A percentile compares a stretch with the other conserved stretches of the same genome.
Evolutionary conservation across 2,113 vertebrate species (phyloP).

Genomic region (Clarias magur): DNA sequence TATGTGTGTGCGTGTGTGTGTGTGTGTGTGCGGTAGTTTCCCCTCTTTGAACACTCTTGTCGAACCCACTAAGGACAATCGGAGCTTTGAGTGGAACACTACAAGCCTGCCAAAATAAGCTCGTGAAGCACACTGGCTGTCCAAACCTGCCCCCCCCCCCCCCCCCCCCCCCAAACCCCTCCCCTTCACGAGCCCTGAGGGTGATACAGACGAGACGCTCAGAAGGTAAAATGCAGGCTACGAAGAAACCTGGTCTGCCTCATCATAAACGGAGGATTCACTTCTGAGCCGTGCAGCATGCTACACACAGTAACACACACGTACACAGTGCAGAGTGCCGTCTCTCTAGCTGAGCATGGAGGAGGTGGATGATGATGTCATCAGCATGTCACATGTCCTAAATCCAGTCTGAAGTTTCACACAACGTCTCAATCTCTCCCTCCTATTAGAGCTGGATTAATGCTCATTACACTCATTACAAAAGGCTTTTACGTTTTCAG

Average conservation of each 20-base stretch:
- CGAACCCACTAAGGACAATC: conserved; percentile 43
- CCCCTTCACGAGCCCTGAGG: conserved; percentile 27
- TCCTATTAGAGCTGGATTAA: conserved; percentile 52
- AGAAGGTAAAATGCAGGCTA: background rate
- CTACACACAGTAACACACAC: background rate
- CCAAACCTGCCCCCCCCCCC: conserved; percentile 17
- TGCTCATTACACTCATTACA: conserved; percentile 48
- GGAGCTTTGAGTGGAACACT: conserved; percentile 45
- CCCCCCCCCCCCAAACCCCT: background rate
- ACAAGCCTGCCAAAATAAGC: conserved; percentile 53
- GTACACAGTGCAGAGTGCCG: background rate
- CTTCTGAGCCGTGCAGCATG: background rate
- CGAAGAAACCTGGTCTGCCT: background rate
- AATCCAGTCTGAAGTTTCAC: conserved; percentile 10
- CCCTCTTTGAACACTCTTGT: conserved; percentile 46
- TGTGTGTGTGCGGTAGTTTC: conserved; percentile 26
- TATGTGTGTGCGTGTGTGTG: conserved; percentile 28
- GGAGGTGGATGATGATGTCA: conserved; percentile 37
- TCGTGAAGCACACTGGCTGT: conserved; percentile 36
- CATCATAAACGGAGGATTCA: background rate
- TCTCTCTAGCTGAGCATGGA: background rate
- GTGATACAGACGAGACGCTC: background rate
- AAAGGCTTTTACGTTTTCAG: conserved; percentile 47
- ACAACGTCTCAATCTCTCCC: conserved; percentile 29
- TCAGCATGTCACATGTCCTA: conserved; percentile 36